Conservation (phyloP, 2,888 invertebrate species). For the Electrophaes corylata region DNA sequence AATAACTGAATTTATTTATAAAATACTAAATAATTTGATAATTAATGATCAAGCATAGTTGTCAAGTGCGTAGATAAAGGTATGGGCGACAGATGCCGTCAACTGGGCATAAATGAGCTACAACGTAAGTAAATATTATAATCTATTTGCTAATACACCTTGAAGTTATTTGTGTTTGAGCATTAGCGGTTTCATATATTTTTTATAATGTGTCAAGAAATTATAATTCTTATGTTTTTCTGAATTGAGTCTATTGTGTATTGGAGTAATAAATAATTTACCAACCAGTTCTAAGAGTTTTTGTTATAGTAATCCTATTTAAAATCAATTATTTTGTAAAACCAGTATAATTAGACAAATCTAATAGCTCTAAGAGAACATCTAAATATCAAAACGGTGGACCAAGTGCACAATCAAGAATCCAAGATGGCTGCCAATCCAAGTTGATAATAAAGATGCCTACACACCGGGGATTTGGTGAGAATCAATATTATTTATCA, state of each 20-base stretch:
- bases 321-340: constrained; percentile 2
- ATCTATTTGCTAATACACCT: neutral
- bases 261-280: constrained; percentile 19
- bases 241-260: neutral
- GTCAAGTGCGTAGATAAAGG: constrained; percentile 21
- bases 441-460: constrained; percentile 40
- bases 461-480: constrained; percentile 52
- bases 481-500: constrained; percentile 44
- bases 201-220: neutral
- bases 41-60: neutral
- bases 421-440: constrained; percentile 23
- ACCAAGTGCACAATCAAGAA: constrained; percentile 33
- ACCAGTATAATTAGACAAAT: constrained; percentile 4
- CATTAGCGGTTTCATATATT: neutral
- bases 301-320: constrained; percentile 17
- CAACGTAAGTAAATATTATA: constrained; percentile 26
- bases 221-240: neutral
- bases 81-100: constrained; percentile 21
- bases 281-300: constrained; percentile 9
- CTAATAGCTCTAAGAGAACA: constrained; percentile 13
- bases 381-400: neutral
- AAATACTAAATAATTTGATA: neutral
- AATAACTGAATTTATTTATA: neutral
- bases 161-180: neutral
- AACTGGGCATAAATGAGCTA: constrained; percentile 28